Evolutionary conservation across 2,888 invertebrate species (phyloP).

Genomic region (Noctua janthe): DNA sequence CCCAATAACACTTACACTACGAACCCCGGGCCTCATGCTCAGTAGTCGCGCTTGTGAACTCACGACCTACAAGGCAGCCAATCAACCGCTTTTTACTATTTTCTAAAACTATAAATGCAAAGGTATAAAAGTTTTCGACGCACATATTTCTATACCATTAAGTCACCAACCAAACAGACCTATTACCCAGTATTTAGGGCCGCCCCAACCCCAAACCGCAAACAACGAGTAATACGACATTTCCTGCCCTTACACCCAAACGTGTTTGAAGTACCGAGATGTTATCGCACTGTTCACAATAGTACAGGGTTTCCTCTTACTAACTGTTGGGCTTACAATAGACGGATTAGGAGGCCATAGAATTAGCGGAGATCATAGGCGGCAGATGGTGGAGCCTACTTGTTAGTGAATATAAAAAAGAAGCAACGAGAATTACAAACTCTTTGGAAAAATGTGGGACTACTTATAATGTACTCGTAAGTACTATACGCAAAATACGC

Average conservation of each 20-base stretch:
- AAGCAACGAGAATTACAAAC: neutral
- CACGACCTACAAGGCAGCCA: neutral
- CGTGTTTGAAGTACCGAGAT: conserved; percentile 59
- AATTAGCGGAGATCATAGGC: conserved; percentile 36
- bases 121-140: neutral
- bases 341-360: conserved; percentile 51
- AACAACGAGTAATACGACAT: conserved; percentile 57
- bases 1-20: neutral
- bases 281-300: conserved; percentile 56
- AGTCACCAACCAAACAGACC: neutral
- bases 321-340: conserved; percentile 48
- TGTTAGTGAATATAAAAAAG: conserved; percentile 1
- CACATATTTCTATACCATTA: neutral
- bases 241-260: conserved; percentile 59
- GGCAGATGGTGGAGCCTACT: neutral
- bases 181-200: conserved; percentile 30
- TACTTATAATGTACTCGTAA: neutral
- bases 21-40: neutral
- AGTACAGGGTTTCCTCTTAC: conserved; percentile 47
- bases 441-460: neutral
- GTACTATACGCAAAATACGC: neutral
- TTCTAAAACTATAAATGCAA: neutral
- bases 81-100: neutral
- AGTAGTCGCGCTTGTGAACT: neutral
- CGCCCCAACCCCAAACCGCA: conserved; percentile 37